A percentile compares a stretch with the other conserved stretches of the same genome.
Evolutionary conservation across 2,113 vertebrate species (phyloP).

Genomic region (Scolopax mira): DNA sequence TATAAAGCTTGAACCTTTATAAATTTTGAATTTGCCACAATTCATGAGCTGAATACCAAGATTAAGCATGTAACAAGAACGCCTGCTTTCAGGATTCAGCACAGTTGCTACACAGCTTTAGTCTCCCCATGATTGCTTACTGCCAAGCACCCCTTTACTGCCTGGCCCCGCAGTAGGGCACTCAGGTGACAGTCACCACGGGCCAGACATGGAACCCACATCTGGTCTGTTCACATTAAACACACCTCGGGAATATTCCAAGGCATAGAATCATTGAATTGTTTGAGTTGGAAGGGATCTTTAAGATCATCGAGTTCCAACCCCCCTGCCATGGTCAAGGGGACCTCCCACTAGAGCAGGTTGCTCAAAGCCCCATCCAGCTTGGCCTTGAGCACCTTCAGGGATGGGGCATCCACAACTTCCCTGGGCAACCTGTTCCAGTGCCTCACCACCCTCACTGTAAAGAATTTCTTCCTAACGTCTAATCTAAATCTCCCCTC

Average conservation of each 20-base stretch:
- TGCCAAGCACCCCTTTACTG: neutral
- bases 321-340: no score
- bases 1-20: neutral
- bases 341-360: no score
- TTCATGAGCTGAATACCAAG: neutral
- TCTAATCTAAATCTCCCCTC: no score
- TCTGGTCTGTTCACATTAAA: neutral
- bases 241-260: neutral
- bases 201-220: accelerated
- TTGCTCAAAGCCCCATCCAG: no score
- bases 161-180: neutral
- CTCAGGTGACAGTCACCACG: neutral
- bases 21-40: neutral
- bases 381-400: no score
- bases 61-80: neutral
- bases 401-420: no score
- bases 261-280: neutral
- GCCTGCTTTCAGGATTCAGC: neutral
- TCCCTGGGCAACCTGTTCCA: no score
- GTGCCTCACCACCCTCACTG: no score
- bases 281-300: no score
- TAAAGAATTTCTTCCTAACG: no score
- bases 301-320: no score
- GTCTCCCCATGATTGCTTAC: neutral
- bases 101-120: neutral